Evolutionary conservation across 2,113 vertebrate species (phyloP).

Genomic region (Sturnira hondurensis): DNA sequence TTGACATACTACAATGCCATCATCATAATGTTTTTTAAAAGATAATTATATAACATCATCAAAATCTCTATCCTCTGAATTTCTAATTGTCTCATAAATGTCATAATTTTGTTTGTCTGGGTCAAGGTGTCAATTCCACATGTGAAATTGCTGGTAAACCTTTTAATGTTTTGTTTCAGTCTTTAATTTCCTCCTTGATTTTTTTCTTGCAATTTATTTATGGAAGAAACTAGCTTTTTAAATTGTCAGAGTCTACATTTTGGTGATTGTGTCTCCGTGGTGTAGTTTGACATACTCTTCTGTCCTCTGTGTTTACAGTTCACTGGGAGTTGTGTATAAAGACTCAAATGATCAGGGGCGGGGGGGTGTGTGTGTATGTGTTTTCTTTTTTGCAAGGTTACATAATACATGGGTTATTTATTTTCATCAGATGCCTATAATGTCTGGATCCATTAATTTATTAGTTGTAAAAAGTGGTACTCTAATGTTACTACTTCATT

Average conservation of each 20-base stretch:
- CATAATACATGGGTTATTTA: not conserved
- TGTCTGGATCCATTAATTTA: not conserved
- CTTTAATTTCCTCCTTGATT: not conserved
- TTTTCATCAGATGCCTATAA: not conserved
- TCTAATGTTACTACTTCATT: not conserved
- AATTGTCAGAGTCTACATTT: not conserved
- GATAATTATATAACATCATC: not conserved
- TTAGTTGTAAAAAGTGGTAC: not conserved
- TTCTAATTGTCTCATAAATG: not conserved
- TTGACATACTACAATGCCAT: not conserved
- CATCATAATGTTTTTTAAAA: not conserved
- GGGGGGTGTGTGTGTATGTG: not conserved
- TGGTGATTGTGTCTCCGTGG: not conserved
- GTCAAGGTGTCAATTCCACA: not conserved
- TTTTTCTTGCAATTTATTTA: not conserved
- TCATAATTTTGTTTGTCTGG: not conserved
- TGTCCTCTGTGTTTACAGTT: not conserved
- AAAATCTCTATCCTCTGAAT: not conserved
- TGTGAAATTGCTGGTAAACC: not conserved
- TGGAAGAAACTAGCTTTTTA: not conserved
- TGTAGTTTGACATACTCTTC: not conserved
- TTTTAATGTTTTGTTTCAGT: constrained; percentile 7
- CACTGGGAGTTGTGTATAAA: not conserved
- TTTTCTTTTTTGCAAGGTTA: not conserved
- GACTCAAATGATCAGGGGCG: not conserved